Evolutionary conservation across 2,113 vertebrate species (phyloP).

Genomic region (Scatophagus argus): DNA sequence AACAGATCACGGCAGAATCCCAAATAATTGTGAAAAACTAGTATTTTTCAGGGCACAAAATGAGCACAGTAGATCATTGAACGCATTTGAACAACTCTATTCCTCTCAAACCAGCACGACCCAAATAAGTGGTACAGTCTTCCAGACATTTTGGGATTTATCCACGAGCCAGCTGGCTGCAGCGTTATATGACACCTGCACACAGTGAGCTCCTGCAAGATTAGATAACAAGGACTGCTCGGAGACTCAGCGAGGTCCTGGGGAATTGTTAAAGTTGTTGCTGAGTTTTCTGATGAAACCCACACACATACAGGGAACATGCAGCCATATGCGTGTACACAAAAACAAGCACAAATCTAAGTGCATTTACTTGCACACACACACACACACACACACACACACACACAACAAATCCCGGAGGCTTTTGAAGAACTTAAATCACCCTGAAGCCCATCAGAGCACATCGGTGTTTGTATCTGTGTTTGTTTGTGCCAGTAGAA

Average conservation of each 20-base stretch:
- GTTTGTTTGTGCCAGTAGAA: conserved; percentile 20
- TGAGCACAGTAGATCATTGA: conserved; percentile 21
- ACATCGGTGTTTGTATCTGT: conserved; percentile 46
- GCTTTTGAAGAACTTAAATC: conserved; percentile 45
- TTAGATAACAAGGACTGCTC: conserved; percentile 61
- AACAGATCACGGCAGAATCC: conserved; percentile 13
- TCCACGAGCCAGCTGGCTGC: conserved; percentile 51
- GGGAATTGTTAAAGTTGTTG: conserved; percentile 52
- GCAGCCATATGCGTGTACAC: background rate
- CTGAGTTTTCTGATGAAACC: conserved; percentile 54
- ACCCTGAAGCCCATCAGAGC: conserved; percentile 45
- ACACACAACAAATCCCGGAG: conserved; percentile 28
- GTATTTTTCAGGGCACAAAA: conserved; percentile 2
- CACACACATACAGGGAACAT: conserved; percentile 19
- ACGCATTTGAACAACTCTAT: conserved; percentile 45
- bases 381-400: conserved; percentile 10
- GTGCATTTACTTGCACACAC: background rate
- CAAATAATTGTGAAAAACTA: conserved; percentile 14
- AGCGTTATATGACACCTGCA: conserved; percentile 51
- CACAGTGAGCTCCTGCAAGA: conserved; percentile 56
- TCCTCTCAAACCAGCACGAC: conserved; percentile 52
- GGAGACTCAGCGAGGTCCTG: conserved; percentile 30
- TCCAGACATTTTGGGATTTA: conserved; percentile 50
- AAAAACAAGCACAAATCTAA: conserved; percentile 18
- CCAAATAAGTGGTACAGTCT: conserved; percentile 61